phyloP scores from a whole-genome alignment of 1,140 invertebrate genomes.

The Reticulitermes speratus region DNA sequence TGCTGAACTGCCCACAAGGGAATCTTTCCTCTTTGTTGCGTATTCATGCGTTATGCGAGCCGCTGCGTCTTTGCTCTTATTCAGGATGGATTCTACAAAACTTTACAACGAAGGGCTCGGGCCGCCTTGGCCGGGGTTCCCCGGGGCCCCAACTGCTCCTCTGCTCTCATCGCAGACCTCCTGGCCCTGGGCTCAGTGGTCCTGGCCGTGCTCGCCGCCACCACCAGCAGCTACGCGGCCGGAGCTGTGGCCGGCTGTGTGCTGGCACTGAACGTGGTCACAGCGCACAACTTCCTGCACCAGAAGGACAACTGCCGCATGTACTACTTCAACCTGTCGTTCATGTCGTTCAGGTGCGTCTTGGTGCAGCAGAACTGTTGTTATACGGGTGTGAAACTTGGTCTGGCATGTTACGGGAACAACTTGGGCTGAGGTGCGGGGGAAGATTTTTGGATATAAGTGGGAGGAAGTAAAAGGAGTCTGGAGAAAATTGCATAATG shows the following conservation, averaged over 20 bases:
- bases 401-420: too few relatives aligned
- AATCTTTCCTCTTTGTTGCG: too few relatives aligned
- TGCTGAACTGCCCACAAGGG: too few relatives aligned
- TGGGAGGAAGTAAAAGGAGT: too few relatives aligned
- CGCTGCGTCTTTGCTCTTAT: neutral
- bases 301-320: slow-evolving; percentile 76
- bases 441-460: too few relatives aligned
- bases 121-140: slow-evolving; percentile 15
- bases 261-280: slow-evolving; percentile 57
- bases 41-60: too few relatives aligned
- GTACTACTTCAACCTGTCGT: slow-evolving; percentile 72
- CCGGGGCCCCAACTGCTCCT: slow-evolving; percentile 6
- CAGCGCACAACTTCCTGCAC: slow-evolving; percentile 83
- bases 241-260: slow-evolving; percentile 53
- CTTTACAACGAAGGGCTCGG: slow-evolving; percentile 40
- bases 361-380: too few relatives aligned
- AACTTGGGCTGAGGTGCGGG: too few relatives aligned
- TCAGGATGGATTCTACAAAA: slow-evolving; percentile 43
- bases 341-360: slow-evolving; percentile 60
- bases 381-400: too few relatives aligned
- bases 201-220: slow-evolving; percentile 53
- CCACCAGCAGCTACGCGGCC: slow-evolving; percentile 46
- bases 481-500: too few relatives aligned
- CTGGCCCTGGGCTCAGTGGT: slow-evolving; percentile 53
- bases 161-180: slow-evolving; percentile 51